A percentile compares a stretch with the other conserved stretches of the same genome.
These are phyloP conservation scores for Okapia johnstoni DNA, from an alignment of 2,113 vertebrate species.

Conservation along the genomic window DNA sequence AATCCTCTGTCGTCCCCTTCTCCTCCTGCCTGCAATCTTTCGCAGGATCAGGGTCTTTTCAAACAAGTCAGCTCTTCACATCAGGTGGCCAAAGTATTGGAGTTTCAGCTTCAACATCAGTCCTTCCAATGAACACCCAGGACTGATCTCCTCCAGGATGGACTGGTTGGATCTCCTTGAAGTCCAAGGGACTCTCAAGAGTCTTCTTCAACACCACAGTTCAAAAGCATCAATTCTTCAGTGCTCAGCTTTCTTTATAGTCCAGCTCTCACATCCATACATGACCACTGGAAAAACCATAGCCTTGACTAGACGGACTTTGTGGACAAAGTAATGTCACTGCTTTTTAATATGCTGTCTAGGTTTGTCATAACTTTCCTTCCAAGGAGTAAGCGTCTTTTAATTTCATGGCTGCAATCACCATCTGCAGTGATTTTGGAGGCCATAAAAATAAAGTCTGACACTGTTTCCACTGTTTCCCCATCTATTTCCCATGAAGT, in stretches of 20 bases:
- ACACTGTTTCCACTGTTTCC: not conserved
- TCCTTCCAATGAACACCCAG: not conserved
- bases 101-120: not conserved
- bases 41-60: not conserved
- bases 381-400: not conserved
- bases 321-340: not conserved
- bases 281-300: not conserved
- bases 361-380: not conserved
- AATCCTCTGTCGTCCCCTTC: not conserved
- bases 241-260: not conserved
- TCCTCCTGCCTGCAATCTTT: not conserved
- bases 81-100: not conserved
- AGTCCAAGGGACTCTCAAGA: not conserved
- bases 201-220: not conserved
- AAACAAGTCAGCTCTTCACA: not conserved
- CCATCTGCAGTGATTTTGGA: not conserved
- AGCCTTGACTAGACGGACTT: not conserved
- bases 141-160: not conserved
- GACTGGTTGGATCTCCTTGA: not conserved
- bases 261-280: not conserved
- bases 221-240: not conserved
- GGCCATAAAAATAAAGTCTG: not conserved
- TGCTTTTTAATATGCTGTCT: not conserved
- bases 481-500: not conserved
- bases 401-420: not conserved